Evolutionary conservation across 2,113 vertebrate genomes (phyloP), one percentile per base, ranked within the genome.

Genomic region (Cyanocitta stelleri): DNA sequence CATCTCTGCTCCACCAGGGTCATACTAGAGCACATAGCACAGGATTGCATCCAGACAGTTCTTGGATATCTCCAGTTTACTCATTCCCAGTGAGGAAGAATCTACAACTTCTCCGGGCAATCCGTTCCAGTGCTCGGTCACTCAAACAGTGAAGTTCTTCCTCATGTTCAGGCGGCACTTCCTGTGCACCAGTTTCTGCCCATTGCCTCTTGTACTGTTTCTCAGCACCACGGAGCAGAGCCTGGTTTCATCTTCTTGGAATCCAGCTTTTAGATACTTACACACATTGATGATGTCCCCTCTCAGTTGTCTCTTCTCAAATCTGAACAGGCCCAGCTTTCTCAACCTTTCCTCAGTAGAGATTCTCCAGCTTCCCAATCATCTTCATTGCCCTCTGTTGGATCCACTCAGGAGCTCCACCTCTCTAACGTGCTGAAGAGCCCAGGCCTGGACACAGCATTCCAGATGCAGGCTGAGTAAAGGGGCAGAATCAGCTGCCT

Each of bases 141-240:
- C 20, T n/a, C 6, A 3, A 30, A 75, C 10, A 46, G 18, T n/a
- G 67, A 59, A 82, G 23, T 39, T n/a, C 37, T 39, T 67, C 29
- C 13, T 67, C 33, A 21, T 46, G 9, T 30, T 74, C 33, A 46
- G 11, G 10, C 39, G 23, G 10, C 39, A 13, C 19, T 67, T n/a
- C 11, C 24, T 33, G 37, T 26, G 37, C 33, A 30, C 13, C 12
- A 37, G 5, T 39, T 59, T 88, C 16, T 33, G 29, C 29, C 23
- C 11, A 15, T 21, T 61, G 39, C 54, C 37, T 74, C 33, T 52
- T 51, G 32, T 30, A 3, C n/a, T n/a, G 30, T 3, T 39, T 24
- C 26, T 75, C n/a, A 67, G 46, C 13, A 46, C 11, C n/a, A 39
- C 0, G 0, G 17, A 82, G 16, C 9, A 59, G 23, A 30, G 46